Percentiles rank a stretch among this genome's conserved stretches.
Conservation (phyloP, 2,888 invertebrate genomes). For the Harpalus rufipes region DNA sequence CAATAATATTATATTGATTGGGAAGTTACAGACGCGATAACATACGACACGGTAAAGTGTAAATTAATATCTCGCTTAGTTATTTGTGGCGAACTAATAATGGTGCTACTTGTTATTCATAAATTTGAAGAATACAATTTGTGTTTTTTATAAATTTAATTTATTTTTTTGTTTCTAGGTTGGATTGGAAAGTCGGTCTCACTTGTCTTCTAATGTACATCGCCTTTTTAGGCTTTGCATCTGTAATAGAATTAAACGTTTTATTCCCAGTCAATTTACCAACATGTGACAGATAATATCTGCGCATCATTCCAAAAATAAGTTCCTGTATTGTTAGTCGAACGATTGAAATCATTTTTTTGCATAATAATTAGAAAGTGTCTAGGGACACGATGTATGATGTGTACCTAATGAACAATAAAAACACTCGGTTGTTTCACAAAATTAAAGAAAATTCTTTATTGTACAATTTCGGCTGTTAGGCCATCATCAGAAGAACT, state of each 20-base stretch:
- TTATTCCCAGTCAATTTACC: slow-evolving; percentile 88
- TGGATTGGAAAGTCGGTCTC: slow-evolving; percentile 86
- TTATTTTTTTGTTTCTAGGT: slow-evolving; percentile 73
- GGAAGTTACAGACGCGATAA: not conserved
- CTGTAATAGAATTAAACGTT: slow-evolving; percentile 87
- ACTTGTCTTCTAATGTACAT: slow-evolving; percentile 84
- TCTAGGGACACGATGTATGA: too few species aligned
- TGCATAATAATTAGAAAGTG: too few species aligned
- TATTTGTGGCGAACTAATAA: too few species aligned
- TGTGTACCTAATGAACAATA: too few species aligned
- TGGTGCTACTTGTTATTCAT: too few species aligned
- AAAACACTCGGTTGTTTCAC: too few species aligned
- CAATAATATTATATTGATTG: not conserved
- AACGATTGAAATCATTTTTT: slow-evolving; percentile 32
- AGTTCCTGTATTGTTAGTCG: slow-evolving; percentile 2
- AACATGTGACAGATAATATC: slow-evolving; percentile 77
- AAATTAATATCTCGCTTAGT: too few species aligned
- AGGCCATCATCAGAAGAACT: too few species aligned
- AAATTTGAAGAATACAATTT: too few species aligned
- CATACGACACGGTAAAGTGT: not conserved
- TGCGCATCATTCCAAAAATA: not conserved
- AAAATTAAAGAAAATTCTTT: too few species aligned
- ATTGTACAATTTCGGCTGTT: too few species aligned
- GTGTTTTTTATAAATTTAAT: too few species aligned
- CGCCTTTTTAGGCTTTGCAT: slow-evolving; percentile 84